A percentile compares a stretch with the other conserved stretches of the same genome.
phyloP scores from a whole-genome alignment of 2,113 vertebrate genomes.

The Hemicordylus capensis region DNA sequence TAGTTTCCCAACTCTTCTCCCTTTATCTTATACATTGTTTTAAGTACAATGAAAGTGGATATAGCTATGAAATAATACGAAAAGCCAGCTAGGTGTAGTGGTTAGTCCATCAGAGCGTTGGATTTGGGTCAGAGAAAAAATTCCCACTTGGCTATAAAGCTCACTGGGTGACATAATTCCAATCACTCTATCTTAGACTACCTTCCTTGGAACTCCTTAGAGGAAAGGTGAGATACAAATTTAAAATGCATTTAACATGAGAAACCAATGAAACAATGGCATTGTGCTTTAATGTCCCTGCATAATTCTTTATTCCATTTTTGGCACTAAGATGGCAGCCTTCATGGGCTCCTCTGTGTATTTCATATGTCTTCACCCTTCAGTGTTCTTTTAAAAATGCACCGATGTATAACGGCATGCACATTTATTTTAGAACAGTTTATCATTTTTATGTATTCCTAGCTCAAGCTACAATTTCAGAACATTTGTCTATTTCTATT shows the following conservation, averaged over 20 bases:
- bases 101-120: too few species aligned
- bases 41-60: background rate
- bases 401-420: accelerated
- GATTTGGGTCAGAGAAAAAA: background rate
- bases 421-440: background rate
- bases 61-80: background rate
- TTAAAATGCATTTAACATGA: background rate
- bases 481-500: conserved; percentile 9
- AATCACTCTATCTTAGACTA: background rate
- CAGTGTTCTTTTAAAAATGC: accelerated
- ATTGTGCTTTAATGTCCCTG: background rate
- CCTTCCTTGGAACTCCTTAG: background rate
- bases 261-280: background rate
- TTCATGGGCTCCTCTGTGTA: background rate
- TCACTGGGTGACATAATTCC: background rate
- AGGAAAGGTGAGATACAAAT: accelerated
- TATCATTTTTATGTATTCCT: background rate
- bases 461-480: conserved; percentile 11
- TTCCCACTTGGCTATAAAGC: background rate
- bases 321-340: background rate
- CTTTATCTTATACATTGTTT: background rate
- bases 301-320: background rate
- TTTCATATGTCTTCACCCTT: background rate
- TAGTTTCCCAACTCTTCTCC: too few species aligned
- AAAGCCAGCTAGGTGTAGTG: too few species aligned